These are phyloP conservation scores for Darevskia mixta DNA, from an alignment of 2,797 vertebrate species.

Conservation along the genomic window DNA sequence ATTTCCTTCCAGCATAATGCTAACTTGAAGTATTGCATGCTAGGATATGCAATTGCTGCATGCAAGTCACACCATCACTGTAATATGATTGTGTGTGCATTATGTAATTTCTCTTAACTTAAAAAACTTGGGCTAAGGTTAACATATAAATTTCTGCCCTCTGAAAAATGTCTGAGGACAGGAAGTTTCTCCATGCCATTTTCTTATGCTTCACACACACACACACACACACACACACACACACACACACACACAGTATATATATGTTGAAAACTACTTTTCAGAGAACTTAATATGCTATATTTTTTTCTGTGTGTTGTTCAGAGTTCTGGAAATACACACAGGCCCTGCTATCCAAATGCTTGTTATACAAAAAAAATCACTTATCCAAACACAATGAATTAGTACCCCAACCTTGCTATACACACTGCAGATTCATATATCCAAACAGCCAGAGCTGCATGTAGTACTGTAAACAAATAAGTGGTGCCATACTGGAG, in stretches of 20 bases:
- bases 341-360: no score
- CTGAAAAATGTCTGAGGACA: background rate
- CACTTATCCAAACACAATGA: no score
- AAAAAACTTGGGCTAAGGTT: background rate
- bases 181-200: background rate
- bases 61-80: background rate
- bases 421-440: no score
- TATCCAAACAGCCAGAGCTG: no score
- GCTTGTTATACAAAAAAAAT: no score
- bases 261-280: slow-evolving; percentile 46
- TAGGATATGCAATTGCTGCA: slow-evolving; percentile 8
- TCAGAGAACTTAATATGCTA: slow-evolving; percentile 16
- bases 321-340: background rate
- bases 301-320: slow-evolving; percentile 29
- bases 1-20: slow-evolving; percentile 9
- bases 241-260: slow-evolving; percentile 4
- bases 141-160: background rate
- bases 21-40: background rate
- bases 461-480: no score
- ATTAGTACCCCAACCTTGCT: no score
- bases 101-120: background rate
- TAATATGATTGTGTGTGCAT: background rate
- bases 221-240: no score
- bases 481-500: no score
- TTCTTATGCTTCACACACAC: slow-evolving; percentile 14